phyloP scores from a whole-genome alignment of 2,113 vertebrate genomes.

The Eublepharis macularius region DNA sequence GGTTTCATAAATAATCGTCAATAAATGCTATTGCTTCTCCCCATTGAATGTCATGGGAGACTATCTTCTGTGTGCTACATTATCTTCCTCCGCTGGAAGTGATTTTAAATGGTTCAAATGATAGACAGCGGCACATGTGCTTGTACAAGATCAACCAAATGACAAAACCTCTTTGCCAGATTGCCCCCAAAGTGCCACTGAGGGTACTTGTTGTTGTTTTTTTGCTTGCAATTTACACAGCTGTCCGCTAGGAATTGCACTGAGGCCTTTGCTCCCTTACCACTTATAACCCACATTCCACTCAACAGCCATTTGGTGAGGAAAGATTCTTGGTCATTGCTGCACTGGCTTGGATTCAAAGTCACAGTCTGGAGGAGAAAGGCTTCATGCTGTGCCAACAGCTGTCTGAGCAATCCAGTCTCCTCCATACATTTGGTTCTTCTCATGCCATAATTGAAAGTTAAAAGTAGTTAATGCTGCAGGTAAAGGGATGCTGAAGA shows the following conservation, averaged over 20 bases:
- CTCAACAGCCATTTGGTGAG: slow-evolving; percentile 1
- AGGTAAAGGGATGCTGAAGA: slow-evolving; percentile 23
- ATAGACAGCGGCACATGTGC: background rate
- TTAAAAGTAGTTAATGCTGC: slow-evolving; percentile 29
- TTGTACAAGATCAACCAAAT: background rate
- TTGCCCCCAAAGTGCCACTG: background rate
- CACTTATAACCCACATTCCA: background rate
- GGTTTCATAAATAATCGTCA: slow-evolving; percentile 10
- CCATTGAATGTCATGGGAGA: background rate
- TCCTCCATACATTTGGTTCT: background rate
- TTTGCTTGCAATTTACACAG: background rate
- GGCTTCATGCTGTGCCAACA: background rate
- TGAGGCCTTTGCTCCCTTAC: background rate
- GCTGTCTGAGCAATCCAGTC: slow-evolving; percentile 2
- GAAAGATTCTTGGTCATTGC: slow-evolving; percentile 13
- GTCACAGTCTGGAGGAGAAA: slow-evolving; percentile 1
- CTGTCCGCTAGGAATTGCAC: background rate
- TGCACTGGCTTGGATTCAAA: slow-evolving; percentile 15
- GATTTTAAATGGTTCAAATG: slow-evolving; percentile 8
- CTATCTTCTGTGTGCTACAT: background rate
- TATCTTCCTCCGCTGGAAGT: accelerated
- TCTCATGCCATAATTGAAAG: slow-evolving; percentile 29
- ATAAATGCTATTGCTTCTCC: background rate
- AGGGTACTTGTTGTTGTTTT: background rate
- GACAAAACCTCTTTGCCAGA: background rate